These are phyloP conservation scores for Sebastes steindachneri DNA, from an alignment of 2,797 vertebrate genomes.

Conservation along the genomic window DNA sequence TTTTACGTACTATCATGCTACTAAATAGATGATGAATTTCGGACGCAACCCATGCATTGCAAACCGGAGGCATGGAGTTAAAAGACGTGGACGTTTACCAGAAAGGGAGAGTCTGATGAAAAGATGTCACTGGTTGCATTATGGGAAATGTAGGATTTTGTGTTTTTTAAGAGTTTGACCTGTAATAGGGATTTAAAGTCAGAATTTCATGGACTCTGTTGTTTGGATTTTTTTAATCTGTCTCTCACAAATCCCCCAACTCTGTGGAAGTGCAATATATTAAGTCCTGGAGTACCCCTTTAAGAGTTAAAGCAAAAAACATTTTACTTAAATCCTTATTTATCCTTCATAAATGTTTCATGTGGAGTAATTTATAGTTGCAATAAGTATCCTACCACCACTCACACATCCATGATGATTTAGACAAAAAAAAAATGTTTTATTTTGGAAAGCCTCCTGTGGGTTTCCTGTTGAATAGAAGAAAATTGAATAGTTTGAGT, in stretches of 20 bases:
- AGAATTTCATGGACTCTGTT: background rate
- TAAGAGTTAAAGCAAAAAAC: background rate
- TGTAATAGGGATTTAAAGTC: background rate
- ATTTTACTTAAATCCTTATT: background rate
- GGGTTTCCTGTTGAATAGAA: background rate
- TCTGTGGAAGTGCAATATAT: background rate
- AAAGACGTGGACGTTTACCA: background rate
- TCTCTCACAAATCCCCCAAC: background rate
- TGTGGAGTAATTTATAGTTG: background rate
- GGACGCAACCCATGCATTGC: too few relatives aligned
- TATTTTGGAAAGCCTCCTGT: background rate
- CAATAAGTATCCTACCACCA: background rate
- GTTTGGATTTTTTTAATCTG: background rate
- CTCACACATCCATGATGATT: background rate
- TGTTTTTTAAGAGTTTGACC: background rate
- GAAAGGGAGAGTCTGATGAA: background rate
- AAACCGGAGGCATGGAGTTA: background rate
- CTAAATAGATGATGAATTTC: too few relatives aligned
- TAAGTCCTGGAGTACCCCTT: background rate
- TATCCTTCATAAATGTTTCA: background rate
- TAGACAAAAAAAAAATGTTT: background rate
- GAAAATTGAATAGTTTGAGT: background rate
- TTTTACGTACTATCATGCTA: too few relatives aligned
- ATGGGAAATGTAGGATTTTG: background rate
- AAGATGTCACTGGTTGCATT: background rate